Evolutionary conservation across 1,140 invertebrate species (phyloP).

Genomic region (Oncopodura yosiiana): DNA sequence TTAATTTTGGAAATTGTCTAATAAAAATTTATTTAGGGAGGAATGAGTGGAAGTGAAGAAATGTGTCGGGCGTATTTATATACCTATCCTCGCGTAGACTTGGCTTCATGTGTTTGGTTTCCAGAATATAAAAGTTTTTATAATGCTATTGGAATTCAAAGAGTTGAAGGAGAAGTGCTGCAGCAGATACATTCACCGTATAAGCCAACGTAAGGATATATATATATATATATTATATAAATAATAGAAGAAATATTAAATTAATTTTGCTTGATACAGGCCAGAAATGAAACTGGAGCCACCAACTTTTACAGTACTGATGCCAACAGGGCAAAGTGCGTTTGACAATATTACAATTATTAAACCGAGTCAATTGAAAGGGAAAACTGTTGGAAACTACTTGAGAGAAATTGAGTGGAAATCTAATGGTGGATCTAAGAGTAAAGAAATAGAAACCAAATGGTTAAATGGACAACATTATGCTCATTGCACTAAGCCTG

Average conservation of each 20-base stretch:
- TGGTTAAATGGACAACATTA: slow-evolving; percentile 18
- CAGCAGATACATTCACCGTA: slow-evolving; percentile 13
- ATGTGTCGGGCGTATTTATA: slow-evolving; percentile 74
- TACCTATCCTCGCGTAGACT: slow-evolving; percentile 65
- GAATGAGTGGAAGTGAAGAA: slow-evolving; percentile 69
- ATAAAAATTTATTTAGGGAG: slow-evolving; percentile 51
- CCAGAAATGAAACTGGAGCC: slow-evolving; percentile 5
- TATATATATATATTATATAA: no score
- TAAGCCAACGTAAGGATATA: slow-evolving; percentile 4
- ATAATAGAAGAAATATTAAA: not conserved
- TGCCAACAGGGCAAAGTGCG: no score
- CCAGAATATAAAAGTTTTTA: slow-evolving; percentile 21
- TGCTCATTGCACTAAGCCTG: slow-evolving; percentile 6
- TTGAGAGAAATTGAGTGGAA: slow-evolving; percentile 7
- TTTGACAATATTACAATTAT: slow-evolving; percentile 13
- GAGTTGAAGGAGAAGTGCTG: slow-evolving; percentile 5
- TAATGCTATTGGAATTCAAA: slow-evolving; percentile 11
- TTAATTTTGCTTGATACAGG: slow-evolving; percentile 4
- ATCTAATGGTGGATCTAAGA: slow-evolving; percentile 5
- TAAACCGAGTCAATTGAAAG: not conserved
- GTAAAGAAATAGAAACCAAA: slow-evolving; percentile 5
- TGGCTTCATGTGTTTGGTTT: slow-evolving; percentile 51
- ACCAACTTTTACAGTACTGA: slow-evolving; percentile 7
- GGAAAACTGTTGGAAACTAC: slow-evolving; percentile 4
- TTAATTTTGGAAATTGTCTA: not conserved